These are phyloP conservation scores for Drosophila varians DNA, from an alignment of 1,140 invertebrate species.

Conservation along the genomic window DNA sequence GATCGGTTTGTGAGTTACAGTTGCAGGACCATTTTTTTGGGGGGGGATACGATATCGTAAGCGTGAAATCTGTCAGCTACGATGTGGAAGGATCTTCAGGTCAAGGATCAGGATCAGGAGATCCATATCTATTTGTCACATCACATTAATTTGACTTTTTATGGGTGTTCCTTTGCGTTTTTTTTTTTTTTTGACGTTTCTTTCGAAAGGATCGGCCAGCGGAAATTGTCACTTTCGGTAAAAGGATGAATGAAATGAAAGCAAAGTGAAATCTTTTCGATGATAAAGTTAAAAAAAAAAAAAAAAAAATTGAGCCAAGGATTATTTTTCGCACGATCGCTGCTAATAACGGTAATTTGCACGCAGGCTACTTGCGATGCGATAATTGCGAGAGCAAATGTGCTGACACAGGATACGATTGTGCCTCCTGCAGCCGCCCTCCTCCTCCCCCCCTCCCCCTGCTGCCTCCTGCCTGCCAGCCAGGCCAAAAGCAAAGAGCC, in stretches of 20 bases:
- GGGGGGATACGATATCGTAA: slow-evolving; percentile 57
- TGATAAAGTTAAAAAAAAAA: slow-evolving; percentile 6
- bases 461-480: slow-evolving; percentile 1
- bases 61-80: slow-evolving; percentile 67
- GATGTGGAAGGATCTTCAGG: neutral
- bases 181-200: neutral
- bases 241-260: slow-evolving; percentile 36
- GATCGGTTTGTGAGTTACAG: slow-evolving; percentile 11
- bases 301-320: too few relatives aligned
- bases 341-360: slow-evolving; percentile 83
- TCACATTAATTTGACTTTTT: slow-evolving; percentile 82
- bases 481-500: too few relatives aligned
- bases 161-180: slow-evolving; percentile 57
- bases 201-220: slow-evolving; percentile 12
- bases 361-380: slow-evolving; percentile 69
- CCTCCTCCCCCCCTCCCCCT: neutral
- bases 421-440: neutral
- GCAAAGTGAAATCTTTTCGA: slow-evolving; percentile 54
- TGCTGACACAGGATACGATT: slow-evolving; percentile 59
- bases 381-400: slow-evolving; percentile 63
- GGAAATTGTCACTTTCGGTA: slow-evolving; percentile 59
- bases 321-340: slow-evolving; percentile 69
- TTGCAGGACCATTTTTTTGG: neutral
- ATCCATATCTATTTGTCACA: slow-evolving; percentile 37
- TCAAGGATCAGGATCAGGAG: too few relatives aligned